A percentile compares a stretch with the other conserved stretches of the same genome.
Evolutionary conservation across 2,797 vertebrate species (phyloP).

Genomic region (Picus viridis): DNA sequence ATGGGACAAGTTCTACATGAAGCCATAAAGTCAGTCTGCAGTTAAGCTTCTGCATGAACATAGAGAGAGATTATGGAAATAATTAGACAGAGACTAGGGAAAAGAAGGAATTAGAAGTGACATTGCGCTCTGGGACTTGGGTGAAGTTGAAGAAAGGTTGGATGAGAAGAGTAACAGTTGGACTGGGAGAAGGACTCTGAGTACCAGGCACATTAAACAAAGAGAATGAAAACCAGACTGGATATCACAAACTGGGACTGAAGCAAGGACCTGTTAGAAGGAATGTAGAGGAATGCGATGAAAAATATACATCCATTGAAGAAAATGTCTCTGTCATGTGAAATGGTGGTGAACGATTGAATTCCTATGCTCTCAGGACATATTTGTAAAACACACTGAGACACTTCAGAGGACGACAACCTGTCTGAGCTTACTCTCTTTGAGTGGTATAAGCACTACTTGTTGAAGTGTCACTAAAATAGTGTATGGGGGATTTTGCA

Average conservation of each 20-base stretch:
- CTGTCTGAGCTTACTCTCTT: neutral
- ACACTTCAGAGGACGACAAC: neutral
- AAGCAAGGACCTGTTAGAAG: neutral
- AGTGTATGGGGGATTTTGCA: neutral
- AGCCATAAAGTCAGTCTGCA: neutral
- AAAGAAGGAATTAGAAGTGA: neutral
- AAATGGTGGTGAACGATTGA: neutral
- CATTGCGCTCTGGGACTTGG: no score
- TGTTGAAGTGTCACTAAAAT: neutral
- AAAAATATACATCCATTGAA: neutral
- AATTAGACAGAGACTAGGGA: neutral
- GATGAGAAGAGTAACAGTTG: neutral
- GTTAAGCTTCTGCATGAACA: neutral
- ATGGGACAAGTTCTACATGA: neutral
- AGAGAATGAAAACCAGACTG: neutral
- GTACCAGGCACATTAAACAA: neutral
- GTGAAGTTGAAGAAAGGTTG: neutral
- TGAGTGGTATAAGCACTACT: neutral
- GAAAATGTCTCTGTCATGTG: neutral
- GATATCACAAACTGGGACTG: neutral
- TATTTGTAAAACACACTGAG: neutral
- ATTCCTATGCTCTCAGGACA: neutral
- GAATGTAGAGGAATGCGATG: neutral
- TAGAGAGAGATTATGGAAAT: neutral
- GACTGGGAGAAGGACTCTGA: neutral